Percentiles rank a stretch among this genome's conserved stretches.
Conservation (phyloP, 2,888 invertebrate genomes). For the Lasius platythorax region DNA sequence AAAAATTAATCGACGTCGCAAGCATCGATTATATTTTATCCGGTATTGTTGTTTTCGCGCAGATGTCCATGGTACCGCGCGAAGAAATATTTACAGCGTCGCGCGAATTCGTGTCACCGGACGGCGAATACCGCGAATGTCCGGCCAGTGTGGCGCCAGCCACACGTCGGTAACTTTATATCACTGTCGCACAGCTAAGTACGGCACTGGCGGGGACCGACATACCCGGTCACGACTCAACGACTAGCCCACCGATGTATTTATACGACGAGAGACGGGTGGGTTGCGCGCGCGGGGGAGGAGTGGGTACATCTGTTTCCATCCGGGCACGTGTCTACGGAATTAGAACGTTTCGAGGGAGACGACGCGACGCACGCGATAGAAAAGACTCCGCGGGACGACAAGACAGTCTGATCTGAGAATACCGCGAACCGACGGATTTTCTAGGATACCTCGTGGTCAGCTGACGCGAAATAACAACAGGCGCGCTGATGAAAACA, state of each 20-base stretch:
- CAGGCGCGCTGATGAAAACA: constrained; percentile 2
- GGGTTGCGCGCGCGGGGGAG: constrained; percentile 45
- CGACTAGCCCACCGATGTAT: constrained; percentile 77
- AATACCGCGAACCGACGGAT: constrained; percentile 42
- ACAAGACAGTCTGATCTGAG: constrained; percentile 48
- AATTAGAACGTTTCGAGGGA: constrained; percentile 80
- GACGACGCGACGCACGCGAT: constrained; percentile 49
- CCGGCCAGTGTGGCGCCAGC: constrained; percentile 79
- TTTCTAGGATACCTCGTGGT: constrained; percentile 35
- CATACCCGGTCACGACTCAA: constrained; percentile 74
- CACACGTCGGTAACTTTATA: constrained; percentile 78
- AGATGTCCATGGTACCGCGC: constrained; percentile 44
- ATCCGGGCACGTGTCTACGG: constrained; percentile 81
- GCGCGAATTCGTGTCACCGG: constrained; percentile 28
- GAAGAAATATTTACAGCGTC: constrained; percentile 11
- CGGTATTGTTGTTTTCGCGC: constrained; percentile 15
- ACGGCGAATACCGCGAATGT: constrained; percentile 73
- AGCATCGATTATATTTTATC: constrained; percentile 12
- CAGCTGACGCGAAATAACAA: constrained; percentile 47
- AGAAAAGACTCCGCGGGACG: constrained; percentile 48
- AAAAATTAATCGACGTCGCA: constrained; percentile 33
- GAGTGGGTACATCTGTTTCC: constrained; percentile 80
- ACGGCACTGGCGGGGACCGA: constrained; percentile 58
- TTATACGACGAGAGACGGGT: constrained; percentile 73
- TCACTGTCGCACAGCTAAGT: constrained; percentile 65